A percentile compares a stretch with the other conserved stretches of the same genome.
Conservation (phyloP, 1,140 invertebrate species). For the Pseudomyrmex pallidus region DNA sequence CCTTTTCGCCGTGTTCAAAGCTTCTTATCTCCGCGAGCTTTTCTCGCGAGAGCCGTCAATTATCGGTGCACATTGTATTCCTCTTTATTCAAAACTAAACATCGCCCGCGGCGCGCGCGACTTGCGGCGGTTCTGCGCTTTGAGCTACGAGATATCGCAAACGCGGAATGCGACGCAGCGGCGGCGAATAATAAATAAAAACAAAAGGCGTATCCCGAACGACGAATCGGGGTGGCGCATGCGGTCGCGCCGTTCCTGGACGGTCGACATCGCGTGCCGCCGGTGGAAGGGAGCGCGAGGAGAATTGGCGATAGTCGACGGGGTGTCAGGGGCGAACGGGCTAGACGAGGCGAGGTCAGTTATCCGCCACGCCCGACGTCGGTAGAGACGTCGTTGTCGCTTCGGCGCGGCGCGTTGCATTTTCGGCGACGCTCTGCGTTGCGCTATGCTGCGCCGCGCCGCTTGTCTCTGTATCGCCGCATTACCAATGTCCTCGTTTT, state of each 20-base stretch:
- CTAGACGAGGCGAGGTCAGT: constrained; percentile 80
- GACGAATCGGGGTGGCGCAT: constrained; percentile 28
- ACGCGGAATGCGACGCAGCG: constrained; percentile 20
- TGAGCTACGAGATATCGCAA: constrained; percentile 18
- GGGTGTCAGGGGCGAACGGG: constrained; percentile 65
- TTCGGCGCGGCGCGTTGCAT: constrained; percentile 75
- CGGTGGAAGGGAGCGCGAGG: constrained; percentile 10
- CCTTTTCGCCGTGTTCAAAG: background rate
- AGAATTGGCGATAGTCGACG: constrained; percentile 21
- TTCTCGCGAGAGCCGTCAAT: constrained; percentile 33
- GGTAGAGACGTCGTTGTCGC: constrained; percentile 69
- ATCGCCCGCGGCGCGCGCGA: constrained; percentile 4
- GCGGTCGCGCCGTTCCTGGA: constrained; percentile 47
- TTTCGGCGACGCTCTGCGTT: constrained; percentile 74
- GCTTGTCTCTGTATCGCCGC: constrained; percentile 66
- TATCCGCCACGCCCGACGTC: constrained; percentile 81
- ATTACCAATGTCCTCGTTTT: constrained; percentile 68
- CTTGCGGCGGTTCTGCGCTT: constrained; percentile 15
- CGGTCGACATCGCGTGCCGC: constrained; percentile 8
- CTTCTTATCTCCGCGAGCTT: background rate
- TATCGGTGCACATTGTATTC: constrained; percentile 4
- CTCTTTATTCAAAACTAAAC: constrained; percentile 44
- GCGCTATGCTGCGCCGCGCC: constrained; percentile 29
- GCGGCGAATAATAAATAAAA: constrained; percentile 53
- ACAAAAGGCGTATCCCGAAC: constrained; percentile 37